These are phyloP conservation scores for Hypsibius dujardini DNA, from an alignment of 1,140 invertebrate genomes.

Conservation along the genomic window DNA sequence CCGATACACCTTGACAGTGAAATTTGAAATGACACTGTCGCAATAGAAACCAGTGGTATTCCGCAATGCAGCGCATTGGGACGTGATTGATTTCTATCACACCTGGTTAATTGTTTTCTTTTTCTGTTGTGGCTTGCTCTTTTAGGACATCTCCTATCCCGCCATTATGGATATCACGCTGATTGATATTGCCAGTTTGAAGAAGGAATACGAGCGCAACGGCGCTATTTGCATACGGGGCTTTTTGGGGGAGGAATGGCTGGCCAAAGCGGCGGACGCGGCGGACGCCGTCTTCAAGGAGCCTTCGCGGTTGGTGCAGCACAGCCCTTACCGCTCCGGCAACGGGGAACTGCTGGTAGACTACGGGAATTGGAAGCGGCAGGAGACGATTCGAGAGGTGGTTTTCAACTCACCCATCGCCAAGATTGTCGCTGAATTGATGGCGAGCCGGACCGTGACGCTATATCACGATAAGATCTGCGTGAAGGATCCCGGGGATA, in stretches of 20 bases:
- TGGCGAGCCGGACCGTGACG: constrained; percentile 23
- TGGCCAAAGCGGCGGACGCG: constrained; percentile 21
- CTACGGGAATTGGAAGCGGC: constrained; percentile 29
- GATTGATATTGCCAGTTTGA: background rate
- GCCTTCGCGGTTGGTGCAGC: constrained; percentile 22
- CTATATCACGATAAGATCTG: constrained; percentile 31
- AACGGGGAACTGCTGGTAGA: constrained; percentile 28
- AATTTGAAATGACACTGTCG: no score
- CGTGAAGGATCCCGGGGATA: constrained; percentile 28
- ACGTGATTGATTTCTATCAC: no score
- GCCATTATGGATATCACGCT: no score
- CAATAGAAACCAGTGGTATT: no score
- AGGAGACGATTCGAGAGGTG: constrained; percentile 26
- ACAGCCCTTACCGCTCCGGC: constrained; percentile 16
- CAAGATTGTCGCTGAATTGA: constrained; percentile 24
- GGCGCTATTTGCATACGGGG: constrained; percentile 23
- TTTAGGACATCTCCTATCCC: no score
- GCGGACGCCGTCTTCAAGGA: constrained; percentile 22
- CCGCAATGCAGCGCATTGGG: no score
- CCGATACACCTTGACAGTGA: no score
- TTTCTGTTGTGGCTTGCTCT: no score
- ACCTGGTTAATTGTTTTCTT: no score
- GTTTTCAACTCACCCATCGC: constrained; percentile 28
- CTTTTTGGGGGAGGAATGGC: constrained; percentile 23
- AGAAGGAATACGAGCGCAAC: constrained; percentile 22